phyloP scores from a whole-genome alignment of 2,888 invertebrate genomes.

The Galeruca laticollis region DNA sequence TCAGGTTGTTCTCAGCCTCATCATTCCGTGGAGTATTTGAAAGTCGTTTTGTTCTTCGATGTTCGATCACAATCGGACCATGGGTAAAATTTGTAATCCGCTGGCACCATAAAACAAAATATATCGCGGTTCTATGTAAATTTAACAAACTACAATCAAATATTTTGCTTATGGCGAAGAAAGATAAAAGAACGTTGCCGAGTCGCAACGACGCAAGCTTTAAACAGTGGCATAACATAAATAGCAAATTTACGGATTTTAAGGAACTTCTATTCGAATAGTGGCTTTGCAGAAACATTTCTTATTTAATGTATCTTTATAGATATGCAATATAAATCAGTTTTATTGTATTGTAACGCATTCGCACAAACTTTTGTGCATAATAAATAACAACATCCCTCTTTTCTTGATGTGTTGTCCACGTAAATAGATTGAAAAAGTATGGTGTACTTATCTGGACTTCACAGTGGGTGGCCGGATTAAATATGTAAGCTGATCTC shows the following conservation, averaged over 20 bases:
- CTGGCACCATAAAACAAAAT: constrained; percentile 40
- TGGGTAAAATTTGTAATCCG: constrained; percentile 39
- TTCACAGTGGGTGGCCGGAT: too few relatives aligned
- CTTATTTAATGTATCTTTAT: too few relatives aligned
- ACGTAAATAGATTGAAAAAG: too few relatives aligned
- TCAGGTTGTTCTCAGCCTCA: not conserved
- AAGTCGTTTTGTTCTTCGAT: constrained; percentile 32
- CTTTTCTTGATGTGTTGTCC: too few relatives aligned
- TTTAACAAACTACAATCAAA: constrained; percentile 39
- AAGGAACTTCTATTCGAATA: not conserved
- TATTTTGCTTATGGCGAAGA: constrained; percentile 39
- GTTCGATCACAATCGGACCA: constrained; percentile 39
- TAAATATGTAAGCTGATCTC: too few relatives aligned
- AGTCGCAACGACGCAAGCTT: constrained; percentile 20
- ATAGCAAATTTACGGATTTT: not conserved
- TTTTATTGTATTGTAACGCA: too few relatives aligned
- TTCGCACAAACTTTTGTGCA: too few relatives aligned
- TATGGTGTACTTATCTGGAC: too few relatives aligned
- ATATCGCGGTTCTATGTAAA: constrained; percentile 42
- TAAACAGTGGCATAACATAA: constrained; percentile 4
- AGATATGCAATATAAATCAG: too few relatives aligned
- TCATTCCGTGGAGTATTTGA: constrained; percentile 24
- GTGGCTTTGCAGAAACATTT: too few relatives aligned
- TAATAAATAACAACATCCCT: too few relatives aligned
- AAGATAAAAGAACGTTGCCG: constrained; percentile 38